phyloP scores from a whole-genome alignment of 2,888 invertebrate species.

The Caenorhabditis doughertyi region DNA sequence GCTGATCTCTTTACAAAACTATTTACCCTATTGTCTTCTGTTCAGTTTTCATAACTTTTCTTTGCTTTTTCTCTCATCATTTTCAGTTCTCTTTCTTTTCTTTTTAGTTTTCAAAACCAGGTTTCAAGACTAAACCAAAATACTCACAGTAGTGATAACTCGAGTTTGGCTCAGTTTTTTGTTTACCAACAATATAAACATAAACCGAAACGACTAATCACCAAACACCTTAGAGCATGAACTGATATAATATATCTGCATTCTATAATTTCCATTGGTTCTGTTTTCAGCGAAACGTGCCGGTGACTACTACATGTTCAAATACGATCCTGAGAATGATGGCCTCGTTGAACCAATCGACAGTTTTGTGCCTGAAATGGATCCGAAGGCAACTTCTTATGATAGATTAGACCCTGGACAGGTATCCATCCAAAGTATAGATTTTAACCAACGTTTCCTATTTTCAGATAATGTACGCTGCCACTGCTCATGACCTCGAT shows the following conservation, averaged over 20 bases:
- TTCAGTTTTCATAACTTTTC: conserved; percentile 28
- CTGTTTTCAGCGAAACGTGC: conserved; percentile 93
- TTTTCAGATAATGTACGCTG: conserved; percentile 79
- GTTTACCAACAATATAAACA: conserved; percentile 5
- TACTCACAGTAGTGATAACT: conserved; percentile 1
- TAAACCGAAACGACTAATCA: conserved; percentile 18
- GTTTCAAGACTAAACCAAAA: conserved; percentile 12
- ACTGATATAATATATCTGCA: not conserved
- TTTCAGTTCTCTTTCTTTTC: conserved; percentile 19
- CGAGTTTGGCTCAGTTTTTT: conserved; percentile 14
- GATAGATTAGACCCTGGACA: conserved; percentile 80
- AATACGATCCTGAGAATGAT: conserved; percentile 86
- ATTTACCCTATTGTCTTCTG: conserved; percentile 14
- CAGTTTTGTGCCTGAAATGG: conserved; percentile 80
- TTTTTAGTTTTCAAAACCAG: conserved; percentile 32
- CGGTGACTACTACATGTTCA: conserved; percentile 99
- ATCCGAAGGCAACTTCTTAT: conserved; percentile 76
- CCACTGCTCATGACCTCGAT: conserved; percentile 77
- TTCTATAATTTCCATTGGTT: not conserved
- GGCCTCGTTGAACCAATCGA: conserved; percentile 77
- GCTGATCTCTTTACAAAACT: not conserved
- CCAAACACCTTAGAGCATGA: conserved; percentile 25
- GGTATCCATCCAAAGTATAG: conserved; percentile 12
- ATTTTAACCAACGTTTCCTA: not conserved
- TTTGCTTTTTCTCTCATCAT: conserved; percentile 5